Evolutionary conservation across 1,140 invertebrate species (phyloP).

Genomic region (Olivierus martensii): DNA sequence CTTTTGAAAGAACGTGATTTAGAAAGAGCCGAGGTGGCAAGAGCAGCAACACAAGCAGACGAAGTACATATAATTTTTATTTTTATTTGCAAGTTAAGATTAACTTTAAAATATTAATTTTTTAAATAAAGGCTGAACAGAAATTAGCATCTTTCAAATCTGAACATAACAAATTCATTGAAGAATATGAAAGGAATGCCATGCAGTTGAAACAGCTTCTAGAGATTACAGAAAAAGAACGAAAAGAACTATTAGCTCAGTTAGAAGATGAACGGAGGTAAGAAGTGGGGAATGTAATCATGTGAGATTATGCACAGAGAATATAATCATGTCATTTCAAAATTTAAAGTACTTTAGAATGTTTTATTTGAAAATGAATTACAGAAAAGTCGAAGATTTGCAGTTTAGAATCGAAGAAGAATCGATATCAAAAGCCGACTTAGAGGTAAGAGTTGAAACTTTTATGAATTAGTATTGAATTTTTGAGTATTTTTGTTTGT

Average conservation of each 20-base stretch:
- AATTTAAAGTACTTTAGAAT: too few species aligned
- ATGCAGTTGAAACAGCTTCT: constrained; percentile 30
- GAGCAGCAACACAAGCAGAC: constrained; percentile 53
- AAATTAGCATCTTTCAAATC: constrained; percentile 9
- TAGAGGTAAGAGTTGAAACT: constrained; percentile 46
- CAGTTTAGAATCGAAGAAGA: constrained; percentile 85
- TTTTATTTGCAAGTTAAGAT: constrained; percentile 28
- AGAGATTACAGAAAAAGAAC: constrained; percentile 45
- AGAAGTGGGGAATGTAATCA: background rate
- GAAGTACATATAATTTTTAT: constrained; percentile 31
- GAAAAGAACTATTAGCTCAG: constrained; percentile 45
- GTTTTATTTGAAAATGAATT: background rate
- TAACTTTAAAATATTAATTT: constrained; percentile 18
- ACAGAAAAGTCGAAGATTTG: constrained; percentile 73
- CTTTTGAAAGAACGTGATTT: constrained; percentile 76
- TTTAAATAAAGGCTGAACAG: constrained; percentile 10
- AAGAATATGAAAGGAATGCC: constrained; percentile 39
- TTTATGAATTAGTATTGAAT: background rate
- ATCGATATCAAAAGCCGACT: constrained; percentile 55
- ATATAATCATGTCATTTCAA: too few species aligned
- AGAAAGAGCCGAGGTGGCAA: constrained; percentile 64
- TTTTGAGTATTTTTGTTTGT: background rate
- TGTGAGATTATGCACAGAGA: too few species aligned
- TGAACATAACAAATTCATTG: constrained; percentile 21
- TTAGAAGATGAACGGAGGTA: constrained; percentile 63